phyloP scores from a whole-genome alignment of 2,888 invertebrate genomes.

The Ophioninae sp. region DNA sequence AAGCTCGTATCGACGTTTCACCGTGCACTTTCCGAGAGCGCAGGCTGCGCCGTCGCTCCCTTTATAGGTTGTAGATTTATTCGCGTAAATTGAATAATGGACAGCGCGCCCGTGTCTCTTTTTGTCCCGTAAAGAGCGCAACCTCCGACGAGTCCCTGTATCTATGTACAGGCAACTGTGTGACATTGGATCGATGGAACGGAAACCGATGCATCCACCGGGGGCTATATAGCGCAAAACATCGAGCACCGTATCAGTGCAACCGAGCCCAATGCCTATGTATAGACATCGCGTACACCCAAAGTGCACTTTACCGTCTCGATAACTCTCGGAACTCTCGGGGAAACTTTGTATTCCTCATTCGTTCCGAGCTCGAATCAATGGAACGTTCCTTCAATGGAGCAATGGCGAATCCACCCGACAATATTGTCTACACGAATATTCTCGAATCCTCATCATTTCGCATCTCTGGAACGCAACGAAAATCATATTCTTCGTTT shows the following conservation, averaged over 20 bases:
- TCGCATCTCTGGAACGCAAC: too few relatives aligned
- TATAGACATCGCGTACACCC: constrained; percentile 31
- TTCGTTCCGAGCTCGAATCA: constrained; percentile 31
- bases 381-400: constrained; percentile 17
- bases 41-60: constrained; percentile 44
- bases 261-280: constrained; percentile 15
- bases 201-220: constrained; percentile 56
- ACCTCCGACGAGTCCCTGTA: constrained; percentile 15
- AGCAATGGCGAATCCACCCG: constrained; percentile 1
- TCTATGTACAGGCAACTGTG: not conserved
- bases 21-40: constrained; percentile 11
- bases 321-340: constrained; percentile 52
- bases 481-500: too few relatives aligned
- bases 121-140: constrained; percentile 51
- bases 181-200: constrained; percentile 59
- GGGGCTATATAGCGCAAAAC: constrained; percentile 18
- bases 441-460: not conserved
- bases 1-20: not conserved
- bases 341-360: constrained; percentile 44
- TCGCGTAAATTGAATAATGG: constrained; percentile 60
- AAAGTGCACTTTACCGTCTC: constrained; percentile 58
- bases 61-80: constrained; percentile 55
- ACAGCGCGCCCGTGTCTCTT: constrained; percentile 44
- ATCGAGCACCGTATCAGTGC: constrained; percentile 30
- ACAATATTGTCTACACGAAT: not conserved